Conservation (phyloP, 2,888 invertebrate genomes). For the Helobdella robusta region DNA sequence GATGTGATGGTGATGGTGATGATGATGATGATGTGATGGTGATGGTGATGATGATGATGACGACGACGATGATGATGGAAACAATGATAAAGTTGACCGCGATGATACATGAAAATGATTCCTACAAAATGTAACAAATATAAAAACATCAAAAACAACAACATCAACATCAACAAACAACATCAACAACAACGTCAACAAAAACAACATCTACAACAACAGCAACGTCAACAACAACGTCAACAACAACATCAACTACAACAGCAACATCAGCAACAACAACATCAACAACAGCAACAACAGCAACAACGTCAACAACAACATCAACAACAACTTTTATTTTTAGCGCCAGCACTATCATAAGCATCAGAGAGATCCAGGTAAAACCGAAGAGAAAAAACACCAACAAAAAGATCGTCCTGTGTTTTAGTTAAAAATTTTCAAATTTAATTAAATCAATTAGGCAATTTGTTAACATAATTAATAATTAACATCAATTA, state of each 20-base stretch:
- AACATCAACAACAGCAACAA: too few relatives aligned
- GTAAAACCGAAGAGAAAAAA: constrained; percentile 79
- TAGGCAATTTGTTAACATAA: neutral
- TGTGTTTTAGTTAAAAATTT: constrained; percentile 30
- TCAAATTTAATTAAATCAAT: neutral
- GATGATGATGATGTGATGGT: constrained; percentile 14
- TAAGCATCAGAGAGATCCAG: constrained; percentile 77
- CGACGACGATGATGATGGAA: neutral
- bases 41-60: constrained; percentile 2
- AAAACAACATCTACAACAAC: too few relatives aligned
- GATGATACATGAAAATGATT: too few relatives aligned
- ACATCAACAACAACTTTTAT: constrained; percentile 50
- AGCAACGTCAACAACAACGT: too few relatives aligned
- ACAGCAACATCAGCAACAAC: too few relatives aligned
- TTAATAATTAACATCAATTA: too few relatives aligned
- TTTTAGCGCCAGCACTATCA: constrained; percentile 71
- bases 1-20: constrained; percentile 9
- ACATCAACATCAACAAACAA: too few relatives aligned
- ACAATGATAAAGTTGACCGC: constrained; percentile 3
- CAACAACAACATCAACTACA: too few relatives aligned
- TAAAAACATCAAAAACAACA: too few relatives aligned
- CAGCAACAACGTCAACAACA: too few relatives aligned
- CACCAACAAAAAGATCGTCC: constrained; percentile 69
- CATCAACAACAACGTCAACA: too few relatives aligned
- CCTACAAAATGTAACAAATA: too few relatives aligned